phyloP scores from a whole-genome alignment of 2,888 invertebrate species.

The Andrena trimmerana region DNA sequence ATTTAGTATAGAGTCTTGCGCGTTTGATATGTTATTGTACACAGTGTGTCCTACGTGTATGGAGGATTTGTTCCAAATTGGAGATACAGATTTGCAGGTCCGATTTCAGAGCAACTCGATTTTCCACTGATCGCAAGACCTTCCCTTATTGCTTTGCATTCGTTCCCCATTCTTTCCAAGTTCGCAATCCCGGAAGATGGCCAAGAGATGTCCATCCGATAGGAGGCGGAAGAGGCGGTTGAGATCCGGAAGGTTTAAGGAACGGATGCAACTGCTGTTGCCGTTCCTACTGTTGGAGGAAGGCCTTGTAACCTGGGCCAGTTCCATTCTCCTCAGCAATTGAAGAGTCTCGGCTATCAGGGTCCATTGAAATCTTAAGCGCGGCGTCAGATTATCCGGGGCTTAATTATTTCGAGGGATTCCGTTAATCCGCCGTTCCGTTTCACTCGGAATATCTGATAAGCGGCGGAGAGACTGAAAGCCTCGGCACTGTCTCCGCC shows the following conservation, averaged over 20 bases:
- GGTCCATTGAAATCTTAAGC: conserved; percentile 38
- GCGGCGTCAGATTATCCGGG: conserved; percentile 49
- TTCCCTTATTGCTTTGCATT: too few species aligned
- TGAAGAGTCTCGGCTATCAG: conserved; percentile 21
- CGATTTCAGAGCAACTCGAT: too few species aligned
- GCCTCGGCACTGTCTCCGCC: conserved; percentile 3
- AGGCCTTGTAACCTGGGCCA: conserved; percentile 8
- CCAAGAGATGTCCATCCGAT: too few species aligned
- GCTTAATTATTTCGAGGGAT: conserved; percentile 63
- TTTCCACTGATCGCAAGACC: too few species aligned
- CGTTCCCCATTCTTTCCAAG: too few species aligned
- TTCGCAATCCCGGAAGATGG: too few species aligned
- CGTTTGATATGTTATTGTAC: too few species aligned
- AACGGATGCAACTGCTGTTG: not conserved
- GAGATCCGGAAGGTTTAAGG: not conserved
- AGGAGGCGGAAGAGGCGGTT: too few species aligned
- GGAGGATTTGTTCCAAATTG: too few species aligned
- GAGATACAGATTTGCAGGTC: too few species aligned
- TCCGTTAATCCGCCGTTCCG: conserved; percentile 54
- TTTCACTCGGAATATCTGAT: conserved; percentile 54
- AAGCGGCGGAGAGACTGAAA: conserved; percentile 36
- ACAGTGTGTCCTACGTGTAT: too few species aligned
- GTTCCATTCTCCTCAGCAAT: conserved; percentile 3
- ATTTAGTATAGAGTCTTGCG: too few species aligned
- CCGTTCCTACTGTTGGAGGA: not conserved